These are phyloP conservation scores for Trogon surrucura DNA, from an alignment of 2,113 vertebrate genomes.

Conservation along the genomic window DNA sequence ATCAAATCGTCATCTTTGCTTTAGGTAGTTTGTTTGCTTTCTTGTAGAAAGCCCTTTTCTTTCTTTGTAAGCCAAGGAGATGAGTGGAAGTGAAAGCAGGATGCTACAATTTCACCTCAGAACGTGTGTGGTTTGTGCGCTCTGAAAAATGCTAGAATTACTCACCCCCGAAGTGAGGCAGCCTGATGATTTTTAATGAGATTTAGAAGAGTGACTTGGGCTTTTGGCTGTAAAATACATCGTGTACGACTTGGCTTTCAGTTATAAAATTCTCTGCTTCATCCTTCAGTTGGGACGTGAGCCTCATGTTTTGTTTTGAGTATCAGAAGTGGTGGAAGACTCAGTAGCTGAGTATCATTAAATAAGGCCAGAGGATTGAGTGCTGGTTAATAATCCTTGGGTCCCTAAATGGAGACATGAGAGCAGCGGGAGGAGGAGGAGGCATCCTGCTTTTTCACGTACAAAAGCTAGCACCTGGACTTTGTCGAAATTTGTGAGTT, in stretches of 20 bases:
- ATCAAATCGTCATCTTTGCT: neutral
- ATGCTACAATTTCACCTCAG: neutral
- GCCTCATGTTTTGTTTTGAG: neutral
- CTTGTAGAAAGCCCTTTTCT: neutral
- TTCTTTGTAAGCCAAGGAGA: neutral
- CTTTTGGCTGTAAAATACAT: neutral
- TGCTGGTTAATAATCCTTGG: neutral
- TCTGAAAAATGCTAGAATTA: neutral
- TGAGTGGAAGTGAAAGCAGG: neutral
- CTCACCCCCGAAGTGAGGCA: neutral
- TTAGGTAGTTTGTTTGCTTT: neutral
- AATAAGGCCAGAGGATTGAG: neutral
- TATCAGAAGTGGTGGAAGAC: neutral
- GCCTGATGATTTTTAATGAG: neutral
- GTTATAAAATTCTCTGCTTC: neutral
- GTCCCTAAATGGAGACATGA: neutral
- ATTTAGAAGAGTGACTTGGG: neutral
- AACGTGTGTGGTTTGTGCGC: rapidly evolving
- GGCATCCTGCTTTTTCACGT: neutral
- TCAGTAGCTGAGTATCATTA: neutral
- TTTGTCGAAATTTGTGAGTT: neutral
- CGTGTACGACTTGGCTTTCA: neutral
- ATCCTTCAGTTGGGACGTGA: neutral
- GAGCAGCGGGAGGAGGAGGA: neutral
- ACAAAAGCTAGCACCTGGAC: neutral